phyloP scores from a whole-genome alignment of 2,888 invertebrate species.

The Drosophila meridiana region DNA sequence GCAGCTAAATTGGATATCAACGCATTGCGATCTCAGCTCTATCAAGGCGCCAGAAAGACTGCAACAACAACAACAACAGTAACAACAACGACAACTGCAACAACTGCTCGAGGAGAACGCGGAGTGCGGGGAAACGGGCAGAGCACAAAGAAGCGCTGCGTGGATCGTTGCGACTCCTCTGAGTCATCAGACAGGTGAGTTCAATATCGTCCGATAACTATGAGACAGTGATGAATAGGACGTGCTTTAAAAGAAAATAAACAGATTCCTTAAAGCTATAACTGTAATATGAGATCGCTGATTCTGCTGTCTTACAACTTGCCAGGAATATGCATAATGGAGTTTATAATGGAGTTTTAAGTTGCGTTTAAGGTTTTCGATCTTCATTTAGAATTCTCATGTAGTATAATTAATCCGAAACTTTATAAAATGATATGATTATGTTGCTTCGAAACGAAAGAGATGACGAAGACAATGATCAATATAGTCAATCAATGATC shows the following conservation, averaged over 20 bases:
- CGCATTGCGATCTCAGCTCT: conserved; percentile 73
- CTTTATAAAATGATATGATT: not conserved
- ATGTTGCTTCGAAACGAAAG: not conserved
- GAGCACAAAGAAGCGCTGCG: conserved; percentile 90
- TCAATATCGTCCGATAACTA: conserved; percentile 3
- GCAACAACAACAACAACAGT: conserved; percentile 33
- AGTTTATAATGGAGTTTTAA: not conserved
- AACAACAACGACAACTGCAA: conserved; percentile 23
- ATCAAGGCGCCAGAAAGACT: conserved; percentile 67
- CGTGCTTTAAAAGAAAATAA: not conserved
- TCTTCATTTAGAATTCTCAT: not conserved
- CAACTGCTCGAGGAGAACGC: conserved; percentile 85
- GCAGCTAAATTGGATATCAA: conserved; percentile 68
- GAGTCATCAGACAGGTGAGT: conserved; percentile 96
- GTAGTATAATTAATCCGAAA: not conserved
- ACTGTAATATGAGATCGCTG: not conserved
- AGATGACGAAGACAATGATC: not conserved
- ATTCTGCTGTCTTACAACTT: not conserved
- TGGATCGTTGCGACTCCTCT: conserved; percentile 96
- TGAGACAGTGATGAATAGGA: too few species aligned
- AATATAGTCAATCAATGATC: too few species aligned
- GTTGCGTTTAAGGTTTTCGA: not conserved
- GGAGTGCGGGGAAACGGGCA: conserved; percentile 85
- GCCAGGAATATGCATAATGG: not conserved
- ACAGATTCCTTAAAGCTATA: not conserved